phyloP scores from a whole-genome alignment of 2,113 vertebrate genomes.

The Gallinago paraguaiae region DNA sequence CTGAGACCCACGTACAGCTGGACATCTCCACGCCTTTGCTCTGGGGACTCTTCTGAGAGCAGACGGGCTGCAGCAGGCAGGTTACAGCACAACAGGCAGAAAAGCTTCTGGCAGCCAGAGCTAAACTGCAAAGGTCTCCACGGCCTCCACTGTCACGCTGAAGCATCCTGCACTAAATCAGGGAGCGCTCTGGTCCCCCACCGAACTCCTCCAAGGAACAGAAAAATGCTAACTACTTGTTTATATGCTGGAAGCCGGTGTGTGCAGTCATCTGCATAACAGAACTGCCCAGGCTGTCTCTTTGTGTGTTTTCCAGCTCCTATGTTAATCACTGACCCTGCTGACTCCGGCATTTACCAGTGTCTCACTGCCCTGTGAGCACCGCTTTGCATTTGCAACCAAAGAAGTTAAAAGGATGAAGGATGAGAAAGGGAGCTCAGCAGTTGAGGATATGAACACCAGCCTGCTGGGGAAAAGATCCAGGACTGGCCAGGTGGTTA shows the following conservation, averaged over 20 bases:
- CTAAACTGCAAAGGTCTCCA: background rate
- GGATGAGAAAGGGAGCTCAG: constrained; percentile 19
- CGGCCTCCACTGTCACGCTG: background rate
- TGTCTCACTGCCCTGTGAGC: constrained; percentile 62
- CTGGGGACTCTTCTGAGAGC: background rate
- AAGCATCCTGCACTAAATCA: constrained; percentile 3
- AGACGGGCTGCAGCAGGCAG: background rate
- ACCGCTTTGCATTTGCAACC: constrained; percentile 51
- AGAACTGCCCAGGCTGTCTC: constrained; percentile 64
- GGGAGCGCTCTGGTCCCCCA: background rate
- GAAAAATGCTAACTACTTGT: constrained; percentile 69
- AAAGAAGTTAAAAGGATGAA: constrained; percentile 60
- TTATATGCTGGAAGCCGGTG: constrained; percentile 55
- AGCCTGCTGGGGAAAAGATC: background rate
- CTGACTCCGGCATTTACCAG: constrained; percentile 65
- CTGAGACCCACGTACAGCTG: background rate
- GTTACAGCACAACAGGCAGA: background rate
- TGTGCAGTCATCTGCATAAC: constrained; percentile 69
- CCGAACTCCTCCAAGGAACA: constrained; percentile 10
- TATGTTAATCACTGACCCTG: constrained; percentile 69
- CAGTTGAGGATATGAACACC: constrained; percentile 36
- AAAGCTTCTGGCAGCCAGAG: background rate
- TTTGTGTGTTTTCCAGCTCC: constrained; percentile 70
- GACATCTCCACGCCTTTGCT: background rate
- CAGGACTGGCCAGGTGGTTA: background rate